These are phyloP conservation scores for Porphyrio hochstetteri DNA, from an alignment of 2,113 vertebrate species.

Conservation along the genomic window DNA sequence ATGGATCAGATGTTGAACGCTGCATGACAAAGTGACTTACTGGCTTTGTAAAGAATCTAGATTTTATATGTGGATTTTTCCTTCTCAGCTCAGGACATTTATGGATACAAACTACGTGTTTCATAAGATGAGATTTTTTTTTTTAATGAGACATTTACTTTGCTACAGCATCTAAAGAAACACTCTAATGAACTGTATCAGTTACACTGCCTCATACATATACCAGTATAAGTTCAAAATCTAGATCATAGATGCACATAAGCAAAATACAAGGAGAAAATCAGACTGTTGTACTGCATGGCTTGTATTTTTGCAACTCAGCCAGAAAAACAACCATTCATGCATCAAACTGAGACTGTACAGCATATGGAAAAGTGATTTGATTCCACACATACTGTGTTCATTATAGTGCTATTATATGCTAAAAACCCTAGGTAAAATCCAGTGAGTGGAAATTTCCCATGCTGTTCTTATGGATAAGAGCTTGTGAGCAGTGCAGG, in stretches of 20 bases:
- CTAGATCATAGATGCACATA: neutral
- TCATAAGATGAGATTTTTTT: neutral
- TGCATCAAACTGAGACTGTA: neutral
- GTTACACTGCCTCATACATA: neutral
- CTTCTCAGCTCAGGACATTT: neutral
- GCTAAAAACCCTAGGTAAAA: neutral
- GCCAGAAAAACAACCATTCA: neutral
- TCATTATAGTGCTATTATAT: neutral
- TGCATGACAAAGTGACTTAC: neutral
- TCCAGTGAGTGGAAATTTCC: neutral
- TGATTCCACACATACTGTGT: neutral
- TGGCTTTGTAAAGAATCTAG: neutral
- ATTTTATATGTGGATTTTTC: neutral
- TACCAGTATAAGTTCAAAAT: neutral
- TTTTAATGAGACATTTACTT: neutral
- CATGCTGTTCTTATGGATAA: neutral
- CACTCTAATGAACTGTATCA: neutral
- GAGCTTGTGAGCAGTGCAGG: neutral
- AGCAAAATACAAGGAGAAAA: neutral
- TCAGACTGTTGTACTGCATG: neutral
- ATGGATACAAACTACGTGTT: fast-evolving
- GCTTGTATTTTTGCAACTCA: neutral
- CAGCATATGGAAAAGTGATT: conserved; percentile 6
- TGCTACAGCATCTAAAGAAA: neutral
- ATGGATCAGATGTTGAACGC: neutral